Conservation (phyloP, 2,797 vertebrate species). For the Chloroceryle amazona region DNA sequence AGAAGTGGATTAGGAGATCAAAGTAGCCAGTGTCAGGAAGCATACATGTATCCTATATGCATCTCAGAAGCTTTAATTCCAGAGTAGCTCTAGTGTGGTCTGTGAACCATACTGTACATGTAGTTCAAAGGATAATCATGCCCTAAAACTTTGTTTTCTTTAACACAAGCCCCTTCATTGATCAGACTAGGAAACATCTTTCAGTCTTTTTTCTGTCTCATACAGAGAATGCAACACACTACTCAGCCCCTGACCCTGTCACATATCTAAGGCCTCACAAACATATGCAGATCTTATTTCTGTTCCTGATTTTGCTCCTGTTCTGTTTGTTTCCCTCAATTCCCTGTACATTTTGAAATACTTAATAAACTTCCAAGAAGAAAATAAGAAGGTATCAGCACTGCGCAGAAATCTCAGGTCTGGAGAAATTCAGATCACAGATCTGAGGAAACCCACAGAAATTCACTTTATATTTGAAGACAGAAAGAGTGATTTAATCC, state of each 20-base stretch:
- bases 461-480: not conserved
- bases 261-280: not conserved
- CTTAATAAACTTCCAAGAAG: not conserved
- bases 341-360: not conserved
- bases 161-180: rapidly evolving
- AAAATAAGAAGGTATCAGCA: not conserved
- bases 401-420: not conserved
- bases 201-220: not conserved
- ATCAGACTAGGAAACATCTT: rapidly evolving
- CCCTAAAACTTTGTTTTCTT: not conserved
- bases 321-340: not conserved
- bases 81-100: not conserved
- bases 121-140: not conserved
- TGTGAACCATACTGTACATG: not conserved
- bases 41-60: rapidly evolving
- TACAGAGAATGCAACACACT: rapidly evolving
- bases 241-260: not conserved
- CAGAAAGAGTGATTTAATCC: not conserved
- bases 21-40: not conserved
- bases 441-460: not conserved
- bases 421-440: not conserved
- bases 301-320: not conserved
- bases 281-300: not conserved
- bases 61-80: not conserved
- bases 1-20: not conserved